phyloP scores from a whole-genome alignment of 2,113 vertebrate genomes.

The Morone saxatilis region DNA sequence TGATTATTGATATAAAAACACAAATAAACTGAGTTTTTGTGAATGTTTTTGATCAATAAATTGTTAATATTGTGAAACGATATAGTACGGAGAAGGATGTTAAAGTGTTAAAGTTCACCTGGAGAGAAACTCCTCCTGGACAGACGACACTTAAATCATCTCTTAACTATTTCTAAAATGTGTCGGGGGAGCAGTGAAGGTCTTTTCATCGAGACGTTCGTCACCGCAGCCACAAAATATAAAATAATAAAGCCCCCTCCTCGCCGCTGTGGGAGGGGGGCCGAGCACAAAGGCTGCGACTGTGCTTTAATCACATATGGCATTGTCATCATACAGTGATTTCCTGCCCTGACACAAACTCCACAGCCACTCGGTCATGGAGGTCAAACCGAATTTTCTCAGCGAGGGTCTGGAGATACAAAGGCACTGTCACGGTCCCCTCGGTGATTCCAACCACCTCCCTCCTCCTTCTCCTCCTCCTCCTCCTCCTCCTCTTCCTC shows the following conservation, averaged over 20 bases:
- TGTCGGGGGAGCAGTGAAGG: conserved; percentile 17
- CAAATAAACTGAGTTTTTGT: too few relatives aligned
- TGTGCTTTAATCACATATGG: conserved; percentile 85
- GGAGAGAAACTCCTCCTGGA: not conserved
- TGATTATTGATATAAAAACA: too few relatives aligned
- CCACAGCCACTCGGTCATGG: conserved; percentile 81
- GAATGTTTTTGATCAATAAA: too few relatives aligned
- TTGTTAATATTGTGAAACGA: too few relatives aligned
- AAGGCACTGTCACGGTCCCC: conserved; percentile 64
- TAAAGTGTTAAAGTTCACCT: too few relatives aligned
- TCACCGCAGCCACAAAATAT: conserved; percentile 20
- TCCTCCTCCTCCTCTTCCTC: not conserved
- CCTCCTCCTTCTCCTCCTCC: not conserved
- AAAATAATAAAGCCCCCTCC: not conserved
- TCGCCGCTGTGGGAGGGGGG: not conserved
- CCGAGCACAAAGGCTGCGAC: conserved; percentile 57
- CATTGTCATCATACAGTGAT: conserved; percentile 85
- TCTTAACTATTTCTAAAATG: not conserved
- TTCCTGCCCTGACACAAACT: conserved; percentile 86
- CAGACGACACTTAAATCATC: conserved; percentile 9
- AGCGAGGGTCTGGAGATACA: conserved; percentile 55
- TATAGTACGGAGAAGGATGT: too few relatives aligned
- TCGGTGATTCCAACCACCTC: conserved; percentile 10
- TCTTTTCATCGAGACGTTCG: conserved; percentile 35
- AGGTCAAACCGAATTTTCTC: conserved; percentile 76